Percentiles rank a stretch among this genome's conserved stretches.
These are phyloP conservation scores for Nerophis ophidion DNA, from an alignment of 2,113 vertebrate species.

Conservation along the genomic window DNA sequence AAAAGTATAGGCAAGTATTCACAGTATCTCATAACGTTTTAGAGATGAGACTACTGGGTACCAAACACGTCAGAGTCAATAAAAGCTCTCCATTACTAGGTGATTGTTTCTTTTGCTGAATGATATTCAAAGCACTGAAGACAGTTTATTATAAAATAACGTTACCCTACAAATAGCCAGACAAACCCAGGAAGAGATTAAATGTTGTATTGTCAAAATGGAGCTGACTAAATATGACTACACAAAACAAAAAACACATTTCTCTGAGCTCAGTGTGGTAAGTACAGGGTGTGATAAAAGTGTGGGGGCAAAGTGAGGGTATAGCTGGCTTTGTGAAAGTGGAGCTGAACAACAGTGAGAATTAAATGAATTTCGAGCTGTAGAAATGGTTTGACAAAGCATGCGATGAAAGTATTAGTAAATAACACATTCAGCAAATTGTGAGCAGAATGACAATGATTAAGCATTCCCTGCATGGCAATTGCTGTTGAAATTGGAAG, in stretches of 20 bases:
- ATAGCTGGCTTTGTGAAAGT: conserved; percentile 31
- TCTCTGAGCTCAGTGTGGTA: conserved; percentile 51
- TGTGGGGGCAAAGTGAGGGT: conserved; percentile 30
- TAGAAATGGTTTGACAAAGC: conserved; percentile 36
- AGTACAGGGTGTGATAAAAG: conserved; percentile 44
- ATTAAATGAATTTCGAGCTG: conserved; percentile 39
- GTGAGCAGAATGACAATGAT: conserved; percentile 9
- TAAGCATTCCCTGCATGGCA: background rate
- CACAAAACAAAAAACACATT: background rate
- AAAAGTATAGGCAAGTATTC: conserved; percentile 43
- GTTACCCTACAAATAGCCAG: conserved; percentile 10
- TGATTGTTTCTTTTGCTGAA: conserved; percentile 3
- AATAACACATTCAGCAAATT: conserved; percentile 34
- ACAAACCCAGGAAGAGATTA: conserved; percentile 3
- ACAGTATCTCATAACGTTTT: conserved; percentile 25
- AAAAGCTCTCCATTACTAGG: no score
- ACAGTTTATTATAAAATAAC: conserved; percentile 6
- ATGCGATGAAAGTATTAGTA: conserved; percentile 45
- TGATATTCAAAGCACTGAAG: conserved; percentile 4
- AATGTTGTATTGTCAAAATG: conserved; percentile 9
- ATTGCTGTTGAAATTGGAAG: background rate
- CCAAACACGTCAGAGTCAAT: conserved; percentile 18
- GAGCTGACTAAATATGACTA: conserved; percentile 2
- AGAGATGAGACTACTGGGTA: conserved; percentile 14
- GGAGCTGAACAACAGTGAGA: conserved; percentile 38